Base-by-base conservation (phyloP, 2,888 invertebrate genomes). In the Drosophila multiciliata region DNA sequence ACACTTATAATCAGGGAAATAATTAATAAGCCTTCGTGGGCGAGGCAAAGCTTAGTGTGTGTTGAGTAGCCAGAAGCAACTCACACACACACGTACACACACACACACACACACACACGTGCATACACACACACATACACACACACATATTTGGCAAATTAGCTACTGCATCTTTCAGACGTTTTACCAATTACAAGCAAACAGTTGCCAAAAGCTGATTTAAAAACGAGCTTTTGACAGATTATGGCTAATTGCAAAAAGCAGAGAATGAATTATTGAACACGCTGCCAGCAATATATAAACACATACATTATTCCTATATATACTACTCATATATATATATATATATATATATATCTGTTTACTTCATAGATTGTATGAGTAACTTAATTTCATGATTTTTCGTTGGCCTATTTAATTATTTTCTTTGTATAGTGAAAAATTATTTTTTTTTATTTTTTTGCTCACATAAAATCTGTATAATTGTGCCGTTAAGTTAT, bases 11-110 rank as follows among this genome's bases (percentile, higher is more conserved):
- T 61, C 58, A 60, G 33, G 61, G 33, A 65, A 84, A 84, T 84
- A 82, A 75, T 85, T 84, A 85, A 82, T 82, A 68, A 70, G 76
- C 57, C 62, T 73, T 54, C 67, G 62, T 69, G 60, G 15, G 55
- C 32, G 33, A 4, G 20, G 23, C 63, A 61, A 35, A 48, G 42
- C 61, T 33, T 59, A 29, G 68, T 53, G 45, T 9, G n/a, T 40
- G 52, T 57, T 66, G n/a, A 32, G n/a, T 52, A 2, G 58, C 61
- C 64, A 62, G 48, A 38, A 49, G 49, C 20, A 35, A 70, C 58
- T 15, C 12, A 36, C 38, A 36, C 9, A 23, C 26, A 59, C n/a
- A n/a, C n/a, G n/a, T n/a, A n/a, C 23, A 52, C 36, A 66, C 42
- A 52, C 38, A 29, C 45, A 40, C 60, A 29, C 29, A 29, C 50